Base-by-base conservation (phyloP, 2,113 vertebrate genomes). In the Patagioenas fasciata region DNA sequence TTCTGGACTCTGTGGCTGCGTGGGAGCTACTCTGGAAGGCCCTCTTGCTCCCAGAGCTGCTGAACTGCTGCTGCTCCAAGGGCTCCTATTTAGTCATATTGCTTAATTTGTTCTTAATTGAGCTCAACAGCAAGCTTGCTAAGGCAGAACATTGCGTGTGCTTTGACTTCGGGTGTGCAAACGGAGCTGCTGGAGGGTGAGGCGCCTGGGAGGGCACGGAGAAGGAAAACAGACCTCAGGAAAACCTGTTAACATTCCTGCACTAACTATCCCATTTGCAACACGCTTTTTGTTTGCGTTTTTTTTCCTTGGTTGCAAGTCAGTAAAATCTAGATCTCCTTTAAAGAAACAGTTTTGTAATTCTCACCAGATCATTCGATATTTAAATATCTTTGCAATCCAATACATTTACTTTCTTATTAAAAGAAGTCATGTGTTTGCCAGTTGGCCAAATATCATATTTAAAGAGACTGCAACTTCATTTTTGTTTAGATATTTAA, bases 71-170 rank as follows among this genome's bases (percentile, higher is more conserved):
- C 74, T 80, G 40, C 82, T 90, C 62, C 28, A 36, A 69, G 48
- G 1, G 7, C 67, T 88, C 3, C 0, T 26, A 21, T 50, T 1
- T 20, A 57, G 57, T 61, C 2, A 2, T 87, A 38, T 53, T 71
- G 73, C 80, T 91, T 95, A 95, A 93, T 96, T 94, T 93, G 71
- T 40, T 89, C 57, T 80, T 96, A 80, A 94, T 93, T 85, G 91
- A 58, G n/a, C 51, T 85, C 36, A 40, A 17, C 70, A 70, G 38
- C 0, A 10, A 47, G 18, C 44, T 47, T 9, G 44, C 4, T 47
- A 47, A 47, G 19, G 17, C 26, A 25, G 42, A 75, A 38, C 21
- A 4, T 23, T 40, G 10, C 7, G 0, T 10, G 0, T 25, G 31
- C 47, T 62, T 65, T 60, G 57, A 14, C 13, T 83, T 77, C 0